phyloP scores from a whole-genome alignment of 2,888 invertebrate genomes.

The Trissonchulus latispiculum region DNA sequence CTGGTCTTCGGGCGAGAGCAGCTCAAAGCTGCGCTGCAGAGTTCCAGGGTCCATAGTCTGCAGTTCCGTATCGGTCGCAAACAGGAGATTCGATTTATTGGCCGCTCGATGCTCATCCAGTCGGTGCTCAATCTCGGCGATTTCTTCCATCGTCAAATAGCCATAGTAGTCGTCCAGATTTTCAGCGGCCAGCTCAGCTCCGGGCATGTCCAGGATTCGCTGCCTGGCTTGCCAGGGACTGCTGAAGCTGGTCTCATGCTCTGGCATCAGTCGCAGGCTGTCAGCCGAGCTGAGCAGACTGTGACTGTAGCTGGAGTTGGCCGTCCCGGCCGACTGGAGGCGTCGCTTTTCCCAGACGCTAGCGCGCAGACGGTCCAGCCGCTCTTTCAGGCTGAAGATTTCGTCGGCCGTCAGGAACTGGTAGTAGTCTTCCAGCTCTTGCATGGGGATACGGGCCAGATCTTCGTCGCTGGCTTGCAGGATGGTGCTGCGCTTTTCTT shows the following conservation, averaged over 20 bases:
- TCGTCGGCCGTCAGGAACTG: neutral
- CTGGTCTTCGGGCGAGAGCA: neutral
- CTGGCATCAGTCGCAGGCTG: neutral
- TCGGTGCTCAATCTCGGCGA: conserved; percentile 6
- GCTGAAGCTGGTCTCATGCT: neutral
- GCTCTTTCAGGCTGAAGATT: neutral
- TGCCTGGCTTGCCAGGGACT: neutral
- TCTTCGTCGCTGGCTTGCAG: neutral
- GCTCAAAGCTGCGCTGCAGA: neutral
- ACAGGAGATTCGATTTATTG: neutral
- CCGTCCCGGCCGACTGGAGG: neutral
- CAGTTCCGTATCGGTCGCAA: neutral
- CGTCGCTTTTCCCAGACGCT: neutral
- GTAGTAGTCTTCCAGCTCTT: neutral
- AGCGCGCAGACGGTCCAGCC: neutral
- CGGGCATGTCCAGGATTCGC: neutral
- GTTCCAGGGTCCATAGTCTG: neutral
- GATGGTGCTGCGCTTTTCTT: neutral
- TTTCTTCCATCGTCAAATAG: conserved; percentile 18
- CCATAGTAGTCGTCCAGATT: neutral
- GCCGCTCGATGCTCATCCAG: neutral
- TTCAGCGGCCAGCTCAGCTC: neutral
- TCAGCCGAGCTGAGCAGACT: neutral
- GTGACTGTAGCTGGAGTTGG: neutral
- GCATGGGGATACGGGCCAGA: conserved; percentile 1